phyloP scores from a whole-genome alignment of 2,888 invertebrate species.

The Sialis fuliginosa region DNA sequence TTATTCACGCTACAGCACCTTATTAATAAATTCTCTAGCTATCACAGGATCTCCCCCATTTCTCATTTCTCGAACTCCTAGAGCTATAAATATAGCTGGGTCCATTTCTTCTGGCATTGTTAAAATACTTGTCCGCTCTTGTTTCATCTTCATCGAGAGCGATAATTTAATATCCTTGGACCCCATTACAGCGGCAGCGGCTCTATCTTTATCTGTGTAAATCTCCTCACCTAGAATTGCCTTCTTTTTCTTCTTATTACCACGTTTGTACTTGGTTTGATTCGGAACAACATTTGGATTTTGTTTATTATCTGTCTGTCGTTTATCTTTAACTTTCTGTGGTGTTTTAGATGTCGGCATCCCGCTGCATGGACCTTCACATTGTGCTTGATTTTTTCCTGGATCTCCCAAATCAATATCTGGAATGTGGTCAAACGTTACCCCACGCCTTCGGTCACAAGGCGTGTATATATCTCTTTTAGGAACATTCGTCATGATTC shows the following conservation, averaged over 20 bases:
- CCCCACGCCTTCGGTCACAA: slow-evolving; percentile 17
- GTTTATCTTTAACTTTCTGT: slow-evolving; percentile 10
- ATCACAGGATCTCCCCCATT: slow-evolving; percentile 47
- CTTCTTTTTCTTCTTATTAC: slow-evolving; percentile 25
- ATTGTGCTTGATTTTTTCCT: neutral
- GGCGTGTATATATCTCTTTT: slow-evolving; percentile 19
- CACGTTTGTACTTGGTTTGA: slow-evolving; percentile 10
- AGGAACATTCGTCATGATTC: slow-evolving; percentile 25
- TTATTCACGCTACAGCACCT: no score
- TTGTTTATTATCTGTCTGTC: neutral
- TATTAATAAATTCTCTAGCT: slow-evolving; percentile 59
- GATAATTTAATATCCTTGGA: slow-evolving; percentile 78
- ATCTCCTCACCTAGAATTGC: slow-evolving; percentile 43
- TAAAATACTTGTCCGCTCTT: slow-evolving; percentile 52
- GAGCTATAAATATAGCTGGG: slow-evolving; percentile 53
- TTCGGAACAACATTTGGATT: slow-evolving; percentile 1
- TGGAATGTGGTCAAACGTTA: slow-evolving; percentile 19
- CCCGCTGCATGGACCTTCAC: slow-evolving; percentile 20
- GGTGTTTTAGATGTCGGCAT: slow-evolving; percentile 17
- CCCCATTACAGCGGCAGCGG: slow-evolving; percentile 75
- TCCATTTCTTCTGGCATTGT: slow-evolving; percentile 66
- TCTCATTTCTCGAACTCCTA: slow-evolving; percentile 60
- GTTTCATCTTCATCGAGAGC: slow-evolving; percentile 58
- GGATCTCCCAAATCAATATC: slow-evolving; percentile 11
- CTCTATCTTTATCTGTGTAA: slow-evolving; percentile 81